phyloP scores from a whole-genome alignment of 2,888 invertebrate genomes.

The Xestia rhomboidea region DNA sequence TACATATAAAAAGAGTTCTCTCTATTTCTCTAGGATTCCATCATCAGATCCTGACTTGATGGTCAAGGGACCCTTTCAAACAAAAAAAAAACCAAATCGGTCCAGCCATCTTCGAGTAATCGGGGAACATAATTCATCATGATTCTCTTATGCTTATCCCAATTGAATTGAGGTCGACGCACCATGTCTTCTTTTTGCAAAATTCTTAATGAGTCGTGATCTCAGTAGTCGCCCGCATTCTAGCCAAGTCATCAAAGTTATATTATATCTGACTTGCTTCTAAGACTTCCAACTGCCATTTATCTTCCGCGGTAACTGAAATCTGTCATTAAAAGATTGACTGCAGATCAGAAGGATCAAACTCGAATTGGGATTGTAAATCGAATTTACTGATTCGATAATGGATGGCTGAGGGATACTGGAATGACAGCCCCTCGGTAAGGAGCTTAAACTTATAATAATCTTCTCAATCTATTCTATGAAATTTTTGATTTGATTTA shows the following conservation, averaged over 20 bases:
- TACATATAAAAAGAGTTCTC: too few relatives aligned
- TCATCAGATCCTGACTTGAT: too few relatives aligned
- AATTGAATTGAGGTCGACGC: background rate
- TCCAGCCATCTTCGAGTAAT: too few relatives aligned
- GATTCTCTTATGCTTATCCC: background rate
- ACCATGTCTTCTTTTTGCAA: background rate
- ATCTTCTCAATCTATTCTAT: conserved; percentile 45
- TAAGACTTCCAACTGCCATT: conserved; percentile 44
- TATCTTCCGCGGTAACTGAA: conserved; percentile 52
- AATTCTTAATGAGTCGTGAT: background rate
- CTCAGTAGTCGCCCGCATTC: background rate
- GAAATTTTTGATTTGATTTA: conserved; percentile 36
- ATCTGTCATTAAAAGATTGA: conserved; percentile 61
- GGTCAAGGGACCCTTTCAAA: too few relatives aligned
- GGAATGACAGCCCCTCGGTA: conserved; percentile 42
- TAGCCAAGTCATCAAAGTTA: conserved; percentile 1
- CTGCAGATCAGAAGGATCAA: conserved; percentile 61
- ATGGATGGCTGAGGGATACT: conserved; percentile 52
- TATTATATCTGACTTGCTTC: conserved; percentile 20
- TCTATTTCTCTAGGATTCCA: too few relatives aligned
- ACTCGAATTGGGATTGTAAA: conserved; percentile 61
- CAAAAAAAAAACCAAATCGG: too few relatives aligned
- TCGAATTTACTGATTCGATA: conserved; percentile 64
- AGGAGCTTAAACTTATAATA: conserved; percentile 54
- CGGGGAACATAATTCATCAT: too few relatives aligned